A percentile compares a stretch with the other conserved stretches of the same genome.
Evolutionary conservation across 2,113 vertebrate species (phyloP).

Genomic region (Triplophysa tibetana): DNA sequence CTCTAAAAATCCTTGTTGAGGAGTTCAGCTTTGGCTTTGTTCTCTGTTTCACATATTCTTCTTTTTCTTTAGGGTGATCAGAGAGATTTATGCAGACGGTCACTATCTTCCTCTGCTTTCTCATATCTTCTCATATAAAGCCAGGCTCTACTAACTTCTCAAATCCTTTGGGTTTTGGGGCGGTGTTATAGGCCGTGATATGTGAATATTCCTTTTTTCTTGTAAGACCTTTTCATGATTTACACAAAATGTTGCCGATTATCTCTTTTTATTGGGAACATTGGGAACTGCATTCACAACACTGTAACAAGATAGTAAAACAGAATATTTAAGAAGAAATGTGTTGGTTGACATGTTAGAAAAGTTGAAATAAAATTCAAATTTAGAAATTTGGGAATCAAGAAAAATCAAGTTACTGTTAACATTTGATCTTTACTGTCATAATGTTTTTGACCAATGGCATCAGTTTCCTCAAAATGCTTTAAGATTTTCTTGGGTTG

Average conservation of each 20-base stretch:
- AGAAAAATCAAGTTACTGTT: neutral
- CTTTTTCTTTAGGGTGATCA: slow-evolving; percentile 3
- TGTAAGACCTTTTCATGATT: neutral
- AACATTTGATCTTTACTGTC: neutral
- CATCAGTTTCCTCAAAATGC: slow-evolving; percentile 1
- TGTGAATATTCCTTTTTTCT: neutral
- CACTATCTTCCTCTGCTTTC: neutral
- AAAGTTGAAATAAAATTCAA: too few relatives aligned
- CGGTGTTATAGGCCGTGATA: neutral
- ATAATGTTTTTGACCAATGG: neutral
- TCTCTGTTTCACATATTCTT: neutral
- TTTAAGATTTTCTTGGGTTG: neutral
- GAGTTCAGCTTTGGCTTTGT: neutral
- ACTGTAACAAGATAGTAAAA: neutral
- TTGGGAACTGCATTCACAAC: neutral
- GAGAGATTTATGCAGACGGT: slow-evolving; percentile 19
- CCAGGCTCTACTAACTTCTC: neutral
- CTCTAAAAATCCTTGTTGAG: neutral
- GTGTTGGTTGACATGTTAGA: too few relatives aligned
- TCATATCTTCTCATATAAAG: neutral
- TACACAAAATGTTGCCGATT: neutral
- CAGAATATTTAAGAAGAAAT: neutral
- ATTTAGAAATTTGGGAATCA: neutral
- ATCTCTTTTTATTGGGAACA: neutral
- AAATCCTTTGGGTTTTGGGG: neutral